Conservation (phyloP, 2,888 invertebrate genomes). For the Drosophila niveifrons region DNA sequence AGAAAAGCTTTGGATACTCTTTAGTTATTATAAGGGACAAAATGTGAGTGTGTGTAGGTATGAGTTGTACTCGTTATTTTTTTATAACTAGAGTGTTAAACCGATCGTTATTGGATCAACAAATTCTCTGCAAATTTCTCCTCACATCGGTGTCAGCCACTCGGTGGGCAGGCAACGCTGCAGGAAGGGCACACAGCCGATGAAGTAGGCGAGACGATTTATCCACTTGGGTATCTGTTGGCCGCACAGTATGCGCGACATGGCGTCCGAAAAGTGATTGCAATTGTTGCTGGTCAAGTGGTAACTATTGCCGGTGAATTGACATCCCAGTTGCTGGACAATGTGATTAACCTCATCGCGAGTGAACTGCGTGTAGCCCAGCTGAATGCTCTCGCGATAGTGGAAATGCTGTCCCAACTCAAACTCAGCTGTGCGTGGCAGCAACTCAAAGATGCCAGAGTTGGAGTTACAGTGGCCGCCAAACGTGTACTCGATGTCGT, state of each 20-base stretch:
- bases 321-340: conserved; percentile 94
- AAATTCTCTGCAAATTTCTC: too few relatives aligned
- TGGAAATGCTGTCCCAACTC: conserved; percentile 98
- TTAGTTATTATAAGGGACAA: too few relatives aligned
- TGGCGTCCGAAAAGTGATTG: conserved; percentile 96
- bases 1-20: too few relatives aligned
- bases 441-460: conserved; percentile 97
- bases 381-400: conserved; percentile 94
- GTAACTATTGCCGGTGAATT: conserved; percentile 97
- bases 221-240: conserved; percentile 98
- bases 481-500: conserved; percentile 90
- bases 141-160: conserved; percentile 37
- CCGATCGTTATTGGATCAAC: too few relatives aligned
- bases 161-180: conserved; percentile 95
- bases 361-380: conserved; percentile 98
- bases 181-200: conserved; percentile 96
- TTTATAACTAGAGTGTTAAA: too few relatives aligned
- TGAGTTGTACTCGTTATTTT: too few relatives aligned
- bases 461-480: conserved; percentile 96
- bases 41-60: too few relatives aligned
- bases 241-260: conserved; percentile 95
- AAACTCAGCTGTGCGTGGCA: conserved; percentile 93
- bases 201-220: conserved; percentile 89
- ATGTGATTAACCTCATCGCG: conserved; percentile 95
- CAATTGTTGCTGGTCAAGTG: conserved; percentile 96